phyloP scores from a whole-genome alignment of 2,113 vertebrate species.

The Mormyrus iriodes region DNA sequence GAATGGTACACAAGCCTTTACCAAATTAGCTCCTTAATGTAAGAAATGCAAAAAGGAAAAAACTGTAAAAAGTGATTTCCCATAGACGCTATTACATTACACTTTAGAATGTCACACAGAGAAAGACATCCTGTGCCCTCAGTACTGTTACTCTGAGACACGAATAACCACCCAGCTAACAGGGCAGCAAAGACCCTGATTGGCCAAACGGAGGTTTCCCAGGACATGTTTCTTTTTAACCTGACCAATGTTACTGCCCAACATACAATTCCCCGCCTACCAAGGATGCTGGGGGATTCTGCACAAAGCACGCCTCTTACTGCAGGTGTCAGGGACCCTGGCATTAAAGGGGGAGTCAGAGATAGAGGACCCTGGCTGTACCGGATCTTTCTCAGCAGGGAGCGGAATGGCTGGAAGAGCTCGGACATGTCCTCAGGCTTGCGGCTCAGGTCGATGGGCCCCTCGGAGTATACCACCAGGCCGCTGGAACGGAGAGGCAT shows the following conservation, averaged over 20 bases:
- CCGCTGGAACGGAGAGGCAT: conserved; percentile 64
- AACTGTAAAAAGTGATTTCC: not conserved
- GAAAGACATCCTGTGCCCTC: not conserved
- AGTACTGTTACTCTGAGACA: not conserved
- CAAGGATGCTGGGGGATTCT: not conserved
- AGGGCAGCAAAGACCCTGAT: not conserved
- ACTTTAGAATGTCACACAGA: not conserved
- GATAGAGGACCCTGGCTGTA: conserved; percentile 31
- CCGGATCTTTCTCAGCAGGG: conserved; percentile 92
- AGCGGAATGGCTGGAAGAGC: conserved; percentile 93
- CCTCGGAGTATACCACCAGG: conserved; percentile 89
- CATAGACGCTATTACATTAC: not conserved
- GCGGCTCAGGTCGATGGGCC: conserved; percentile 86
- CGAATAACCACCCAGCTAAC: no score
- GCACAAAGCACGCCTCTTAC: not conserved
- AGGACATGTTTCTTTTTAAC: not conserved
- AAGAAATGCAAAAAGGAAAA: not conserved
- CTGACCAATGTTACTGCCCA: not conserved
- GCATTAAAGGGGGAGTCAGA: not conserved
- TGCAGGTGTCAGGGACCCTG: not conserved
- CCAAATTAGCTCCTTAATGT: not conserved
- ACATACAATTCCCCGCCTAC: not conserved
- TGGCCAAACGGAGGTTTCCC: not conserved
- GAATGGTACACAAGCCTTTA: not conserved
- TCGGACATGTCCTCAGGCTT: conserved; percentile 95